These are phyloP conservation scores for Siphamia tubifer DNA, from an alignment of 2,113 vertebrate genomes.

Conservation along the genomic window DNA sequence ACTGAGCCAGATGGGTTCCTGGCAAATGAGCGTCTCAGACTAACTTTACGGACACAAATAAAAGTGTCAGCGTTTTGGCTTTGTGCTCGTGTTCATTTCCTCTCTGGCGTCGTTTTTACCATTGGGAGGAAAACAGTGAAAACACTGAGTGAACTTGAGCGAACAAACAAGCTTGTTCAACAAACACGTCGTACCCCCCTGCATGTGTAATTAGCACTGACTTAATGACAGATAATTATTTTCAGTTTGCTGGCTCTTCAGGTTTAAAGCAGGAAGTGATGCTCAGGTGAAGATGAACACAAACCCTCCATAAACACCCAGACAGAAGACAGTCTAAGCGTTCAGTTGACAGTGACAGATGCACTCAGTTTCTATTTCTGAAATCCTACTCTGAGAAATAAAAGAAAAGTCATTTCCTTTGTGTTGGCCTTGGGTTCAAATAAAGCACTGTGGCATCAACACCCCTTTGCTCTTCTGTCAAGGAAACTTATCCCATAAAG, in stretches of 20 bases:
- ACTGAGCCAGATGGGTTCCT: background rate
- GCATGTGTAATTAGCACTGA: slow-evolving; percentile 21
- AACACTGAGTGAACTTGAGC: background rate
- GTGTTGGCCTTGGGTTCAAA: slow-evolving; percentile 32
- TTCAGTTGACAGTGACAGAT: slow-evolving; percentile 38
- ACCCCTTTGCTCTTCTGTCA: slow-evolving; percentile 10
- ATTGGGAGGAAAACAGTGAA: background rate
- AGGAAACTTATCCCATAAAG: background rate
- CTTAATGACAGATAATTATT: slow-evolving; percentile 43
- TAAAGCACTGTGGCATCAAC: slow-evolving; percentile 29
- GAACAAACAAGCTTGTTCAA: slow-evolving; percentile 1
- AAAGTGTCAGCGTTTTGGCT: slow-evolving; percentile 14
- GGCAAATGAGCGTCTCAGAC: background rate
- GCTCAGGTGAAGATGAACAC: background rate
- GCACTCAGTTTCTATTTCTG: background rate
- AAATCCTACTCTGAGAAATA: slow-evolving; percentile 14
- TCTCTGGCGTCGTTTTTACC: background rate
- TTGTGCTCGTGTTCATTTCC: slow-evolving; percentile 15
- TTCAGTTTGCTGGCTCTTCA: slow-evolving; percentile 23
- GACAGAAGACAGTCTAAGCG: background rate
- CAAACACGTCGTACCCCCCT: background rate
- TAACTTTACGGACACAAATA: slow-evolving; percentile 16
- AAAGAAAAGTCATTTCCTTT: slow-evolving; percentile 26
- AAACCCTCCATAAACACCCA: background rate
- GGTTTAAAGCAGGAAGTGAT: background rate